Base-by-base conservation (phyloP, 1,140 invertebrate species). In the Bombus consobrinus region DNA sequence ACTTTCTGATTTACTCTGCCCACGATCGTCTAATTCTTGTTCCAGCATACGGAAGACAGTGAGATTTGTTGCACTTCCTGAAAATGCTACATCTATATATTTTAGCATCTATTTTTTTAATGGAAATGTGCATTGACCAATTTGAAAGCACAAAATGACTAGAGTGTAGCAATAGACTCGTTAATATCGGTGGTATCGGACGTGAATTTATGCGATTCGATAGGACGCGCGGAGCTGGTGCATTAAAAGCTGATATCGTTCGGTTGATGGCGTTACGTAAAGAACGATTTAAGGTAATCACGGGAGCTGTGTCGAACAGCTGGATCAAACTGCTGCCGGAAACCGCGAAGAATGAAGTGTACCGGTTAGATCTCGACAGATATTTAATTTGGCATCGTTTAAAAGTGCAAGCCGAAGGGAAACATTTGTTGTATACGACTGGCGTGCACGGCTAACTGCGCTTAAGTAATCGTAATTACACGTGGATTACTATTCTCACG, bases 261-360 rank as follows among this genome's bases (percentile, higher is more conserved):
- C 32, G n/a, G 39, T 22, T 28, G 64, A 83, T 69, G 62, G 34
- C 25, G 62, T 83, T 83, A 66, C 28, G 73, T 57, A 83, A 83
- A 37, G 53, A 69, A 59, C 57, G 74, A 83, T 83, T 83, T 78
- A 83, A 74, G 43, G 47, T 78, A 83, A 83, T 83, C 59, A 39
- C 64, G 62, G 34, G 32, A 32, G 10, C 68, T n/a, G 32, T 18
- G 32, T 28, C 53, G 25, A 59, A 57, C 8, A 53, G 75, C 37
- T 69, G 41, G 41, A 37, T 47, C 73, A 9, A n/a, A 15, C 13
- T 10, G 41, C 34, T 68, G 62, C 73, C 62, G 81, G 81, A 77
- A 83, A 77, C 73, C n/a, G 1, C 18, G 3, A 57, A 22, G 62
- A 39, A 9, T 8, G 8, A 62, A 68, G 66, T 34, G 18, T 53